Evolutionary conservation across 1,140 invertebrate genomes (phyloP).

Genomic region (Philotrypesis tridentata): DNA sequence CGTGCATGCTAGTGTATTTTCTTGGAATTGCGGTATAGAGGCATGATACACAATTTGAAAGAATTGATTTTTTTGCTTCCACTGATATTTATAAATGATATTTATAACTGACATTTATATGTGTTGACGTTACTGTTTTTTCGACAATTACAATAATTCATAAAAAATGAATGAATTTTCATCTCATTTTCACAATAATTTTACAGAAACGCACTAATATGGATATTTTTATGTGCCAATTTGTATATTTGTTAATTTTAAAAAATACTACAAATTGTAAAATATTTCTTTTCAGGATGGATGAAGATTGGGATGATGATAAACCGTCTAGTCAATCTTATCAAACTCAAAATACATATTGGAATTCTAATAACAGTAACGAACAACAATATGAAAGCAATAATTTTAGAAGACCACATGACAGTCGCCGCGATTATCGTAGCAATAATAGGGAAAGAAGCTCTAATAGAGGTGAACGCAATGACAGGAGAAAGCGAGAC

Average conservation of each 20-base stretch:
- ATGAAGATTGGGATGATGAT: conserved; percentile 44
- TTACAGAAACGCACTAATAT: too few species aligned
- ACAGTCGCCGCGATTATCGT: not conserved
- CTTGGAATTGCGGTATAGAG: too few species aligned
- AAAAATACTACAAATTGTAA: not conserved
- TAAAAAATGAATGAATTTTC: too few species aligned
- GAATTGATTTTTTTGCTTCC: too few species aligned
- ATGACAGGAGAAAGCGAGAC: not conserved
- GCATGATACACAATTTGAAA: too few species aligned
- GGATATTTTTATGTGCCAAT: too few species aligned
- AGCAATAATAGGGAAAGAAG: not conserved
- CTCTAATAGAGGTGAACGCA: not conserved
- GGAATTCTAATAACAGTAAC: not conserved
- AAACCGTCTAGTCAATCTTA: not conserved
- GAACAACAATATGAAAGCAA: not conserved
- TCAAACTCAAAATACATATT: not conserved
- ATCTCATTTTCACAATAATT: too few species aligned
- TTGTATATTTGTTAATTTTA: not conserved
- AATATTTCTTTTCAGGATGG: conserved; percentile 25
- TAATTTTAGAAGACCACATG: not conserved
- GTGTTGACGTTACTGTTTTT: too few species aligned
- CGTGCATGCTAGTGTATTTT: too few species aligned
- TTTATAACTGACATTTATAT: too few species aligned
- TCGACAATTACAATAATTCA: too few species aligned
- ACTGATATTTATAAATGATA: too few species aligned